Evolutionary conservation across 2,797 vertebrate species (phyloP).

Genomic region (Glyptemys insculpta): DNA sequence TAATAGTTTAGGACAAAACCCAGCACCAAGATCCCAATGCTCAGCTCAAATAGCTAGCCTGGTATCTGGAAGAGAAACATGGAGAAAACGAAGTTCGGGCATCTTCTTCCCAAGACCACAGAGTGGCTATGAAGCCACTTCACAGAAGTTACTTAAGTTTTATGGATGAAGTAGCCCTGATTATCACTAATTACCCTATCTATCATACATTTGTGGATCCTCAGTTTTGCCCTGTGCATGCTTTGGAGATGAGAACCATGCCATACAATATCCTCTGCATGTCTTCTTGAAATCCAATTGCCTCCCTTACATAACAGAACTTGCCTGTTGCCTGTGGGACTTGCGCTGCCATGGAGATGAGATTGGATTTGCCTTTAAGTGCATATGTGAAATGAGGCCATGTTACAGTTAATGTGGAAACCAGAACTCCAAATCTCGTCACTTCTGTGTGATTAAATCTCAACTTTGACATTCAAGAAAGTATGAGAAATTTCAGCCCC

Average conservation of each 20-base stretch:
- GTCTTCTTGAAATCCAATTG: rapidly evolving
- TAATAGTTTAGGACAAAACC: neutral
- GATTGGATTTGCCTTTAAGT: neutral
- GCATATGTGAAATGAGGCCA: neutral
- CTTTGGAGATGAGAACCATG: neutral
- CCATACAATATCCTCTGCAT: rapidly evolving
- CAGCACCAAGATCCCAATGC: neutral
- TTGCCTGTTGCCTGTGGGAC: neutral
- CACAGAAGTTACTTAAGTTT: neutral
- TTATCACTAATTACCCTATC: neutral
- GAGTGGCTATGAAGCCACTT: neutral
- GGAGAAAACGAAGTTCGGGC: neutral
- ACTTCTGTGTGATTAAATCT: neutral
- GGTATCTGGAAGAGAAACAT: neutral
- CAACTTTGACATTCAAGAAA: neutral
- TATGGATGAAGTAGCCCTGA: neutral
- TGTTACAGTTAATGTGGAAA: neutral
- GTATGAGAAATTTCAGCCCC: neutral
- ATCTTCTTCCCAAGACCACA: neutral
- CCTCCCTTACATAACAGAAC: neutral
- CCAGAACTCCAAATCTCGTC: neutral
- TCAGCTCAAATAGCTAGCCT: neutral
- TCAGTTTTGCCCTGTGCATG: neutral
- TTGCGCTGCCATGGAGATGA: neutral
- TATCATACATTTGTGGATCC: neutral